Evolutionary conservation across 2,888 invertebrate species (phyloP), one percentile per base, ranked within the genome.

Genomic region (Zootermopsis nevadensis): DNA sequence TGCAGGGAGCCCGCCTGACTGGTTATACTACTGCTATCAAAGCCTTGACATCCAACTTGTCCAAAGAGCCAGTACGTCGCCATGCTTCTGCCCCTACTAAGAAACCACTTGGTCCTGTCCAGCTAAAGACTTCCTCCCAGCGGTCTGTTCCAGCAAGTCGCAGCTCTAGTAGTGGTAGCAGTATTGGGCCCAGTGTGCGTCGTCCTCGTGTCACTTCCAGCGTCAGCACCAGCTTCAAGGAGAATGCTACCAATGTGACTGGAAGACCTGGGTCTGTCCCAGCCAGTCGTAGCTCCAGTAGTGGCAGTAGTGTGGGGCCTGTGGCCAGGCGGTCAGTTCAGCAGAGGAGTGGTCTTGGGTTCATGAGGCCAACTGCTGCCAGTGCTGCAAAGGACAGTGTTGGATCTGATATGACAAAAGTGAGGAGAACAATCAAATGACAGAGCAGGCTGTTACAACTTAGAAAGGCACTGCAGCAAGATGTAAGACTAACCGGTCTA

Each of bases 311-410:
- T 90, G 86, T 91, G 88, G 89, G 87, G 80, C 88, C 87, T 82
- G 87, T 89, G 6, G 79, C 35, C 83, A 86, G 80, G 86, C 82
- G 66, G 74, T 72, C 67, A 83, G 66, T 35, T 35, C 48, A 53
- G 24, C 30, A 77, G n/a, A 82, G 81, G 42, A 48, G 15, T 15
- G 76, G 86, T n/a, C 91, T 93, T 83, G 93, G 94, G 84, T 97
- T 97, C 88, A 97, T 97, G 97, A 92, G 96, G 87, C 97, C 97
- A 0, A 97, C 97, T 0, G 94, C 96, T 38, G 94, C 97, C 19
- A 97, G 96, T 86, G 93, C 94, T 48, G 96, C 96, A 80, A 95
- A 96, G 88, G 93, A 92, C 86, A 90, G 30, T 24, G 60, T 72
- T 31, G 81, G 38, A 38, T 24, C 38, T 1, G 74, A 74, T n/a